Conservation (phyloP, 2,113 vertebrate genomes). For the Ailurus styani region DNA sequence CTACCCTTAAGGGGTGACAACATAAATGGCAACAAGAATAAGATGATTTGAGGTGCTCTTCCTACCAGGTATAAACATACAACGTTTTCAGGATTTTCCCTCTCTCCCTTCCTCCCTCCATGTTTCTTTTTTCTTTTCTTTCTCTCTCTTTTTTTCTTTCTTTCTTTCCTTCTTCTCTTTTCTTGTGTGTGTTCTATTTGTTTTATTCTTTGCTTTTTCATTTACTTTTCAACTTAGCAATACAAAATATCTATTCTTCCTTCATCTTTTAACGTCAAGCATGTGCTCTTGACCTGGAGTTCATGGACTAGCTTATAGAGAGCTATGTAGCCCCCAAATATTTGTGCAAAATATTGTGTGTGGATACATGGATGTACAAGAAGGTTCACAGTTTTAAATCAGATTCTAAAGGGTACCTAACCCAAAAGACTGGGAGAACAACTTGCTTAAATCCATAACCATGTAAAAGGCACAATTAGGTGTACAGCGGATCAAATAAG, state of each 20-base stretch:
- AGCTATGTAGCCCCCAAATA: background rate
- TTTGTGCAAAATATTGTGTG: background rate
- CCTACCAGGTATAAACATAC: background rate
- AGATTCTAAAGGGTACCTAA: background rate
- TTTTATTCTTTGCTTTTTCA: background rate
- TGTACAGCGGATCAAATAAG: background rate
- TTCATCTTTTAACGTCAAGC: background rate
- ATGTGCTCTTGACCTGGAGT: background rate
- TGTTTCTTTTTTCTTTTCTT: background rate
- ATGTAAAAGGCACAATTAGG: background rate
- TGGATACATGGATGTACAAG: background rate
- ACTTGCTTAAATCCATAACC: background rate
- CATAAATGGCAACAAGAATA: background rate
- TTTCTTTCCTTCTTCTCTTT: background rate
- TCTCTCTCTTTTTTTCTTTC: accelerated
- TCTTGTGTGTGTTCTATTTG: background rate
- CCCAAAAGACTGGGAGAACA: background rate
- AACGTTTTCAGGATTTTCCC: background rate
- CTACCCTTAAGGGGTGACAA: background rate
- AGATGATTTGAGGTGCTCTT: background rate
- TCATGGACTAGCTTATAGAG: background rate
- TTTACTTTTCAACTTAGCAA: background rate
- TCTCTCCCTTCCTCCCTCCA: background rate
- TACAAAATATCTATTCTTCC: background rate
- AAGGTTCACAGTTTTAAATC: background rate